Percentiles rank a stretch among this genome's conserved stretches.
These are phyloP conservation scores for Drosophila athabasca DNA, from an alignment of 1,140 invertebrate genomes.

Conservation along the genomic window DNA sequence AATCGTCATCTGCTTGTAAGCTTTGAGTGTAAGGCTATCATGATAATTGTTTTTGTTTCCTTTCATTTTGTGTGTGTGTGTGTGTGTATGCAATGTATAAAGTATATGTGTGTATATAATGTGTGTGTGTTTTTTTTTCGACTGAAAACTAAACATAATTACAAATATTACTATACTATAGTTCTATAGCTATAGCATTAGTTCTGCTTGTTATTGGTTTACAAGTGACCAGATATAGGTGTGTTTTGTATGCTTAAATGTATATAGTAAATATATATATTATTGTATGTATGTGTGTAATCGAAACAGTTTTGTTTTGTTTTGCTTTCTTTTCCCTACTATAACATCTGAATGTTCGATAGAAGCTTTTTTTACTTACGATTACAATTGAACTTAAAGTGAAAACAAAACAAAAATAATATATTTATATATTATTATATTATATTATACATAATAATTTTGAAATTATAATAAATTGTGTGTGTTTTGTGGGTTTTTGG, in stretches of 20 bases:
- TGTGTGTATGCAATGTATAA: slow-evolving; percentile 61
- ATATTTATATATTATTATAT: not conserved
- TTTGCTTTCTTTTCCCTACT: not conserved
- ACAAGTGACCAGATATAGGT: slow-evolving; percentile 77
- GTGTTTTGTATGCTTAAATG: slow-evolving; percentile 11
- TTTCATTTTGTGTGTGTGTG: slow-evolving; percentile 10
- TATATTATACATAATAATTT: not conserved
- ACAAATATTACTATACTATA: slow-evolving; percentile 22
- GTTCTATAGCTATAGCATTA: too few relatives aligned
- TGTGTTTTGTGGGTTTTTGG: slow-evolving; percentile 3
- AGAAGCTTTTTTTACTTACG: too few relatives aligned
- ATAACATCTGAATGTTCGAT: too few relatives aligned
- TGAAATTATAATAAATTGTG: not conserved
- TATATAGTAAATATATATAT: slow-evolving; percentile 16
- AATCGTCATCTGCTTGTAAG: not conserved
- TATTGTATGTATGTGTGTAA: too few relatives aligned
- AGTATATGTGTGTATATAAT: slow-evolving; percentile 31
- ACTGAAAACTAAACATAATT: slow-evolving; percentile 54
- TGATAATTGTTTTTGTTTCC: slow-evolving; percentile 31
- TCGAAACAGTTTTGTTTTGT: slow-evolving; percentile 5
- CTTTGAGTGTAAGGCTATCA: slow-evolving; percentile 10
- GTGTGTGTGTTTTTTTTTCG: slow-evolving; percentile 12
- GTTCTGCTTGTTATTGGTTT: slow-evolving; percentile 71
- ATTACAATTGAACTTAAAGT: slow-evolving; percentile 1
- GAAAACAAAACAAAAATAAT: slow-evolving; percentile 14